Evolutionary conservation across 2,113 vertebrate genomes (phyloP), one percentile per base, ranked within the genome.

Genomic region (Zeus faber): DNA sequence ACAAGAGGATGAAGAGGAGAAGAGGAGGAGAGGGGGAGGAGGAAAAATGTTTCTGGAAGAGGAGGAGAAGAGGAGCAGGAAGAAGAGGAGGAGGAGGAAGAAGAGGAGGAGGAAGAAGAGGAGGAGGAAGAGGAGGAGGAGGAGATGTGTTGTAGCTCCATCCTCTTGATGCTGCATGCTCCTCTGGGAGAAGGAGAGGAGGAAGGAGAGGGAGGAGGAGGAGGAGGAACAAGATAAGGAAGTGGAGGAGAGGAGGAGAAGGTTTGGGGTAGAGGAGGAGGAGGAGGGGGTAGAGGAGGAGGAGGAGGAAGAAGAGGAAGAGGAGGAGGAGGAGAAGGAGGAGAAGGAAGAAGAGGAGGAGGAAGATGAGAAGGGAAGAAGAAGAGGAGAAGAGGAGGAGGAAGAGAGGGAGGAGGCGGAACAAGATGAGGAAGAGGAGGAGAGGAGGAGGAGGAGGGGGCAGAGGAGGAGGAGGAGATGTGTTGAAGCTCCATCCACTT

Each of bases 321-420:
- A 16, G 17, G 9, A 17, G 18, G 39, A 17, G 39, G 16, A n/a
- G 6, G 16, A n/a, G 39, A 33, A 16, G 14, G 16, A 17, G 16
- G 6, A 74, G 53, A 59, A 72, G 65, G 72, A 79, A 55, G 61
- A 65, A 54, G 75, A 66, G 62, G 65, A 59, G 24, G 65, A 21
- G 40, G 20, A 17, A 21, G 18, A 43, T 16, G 18, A 37, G 6
- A 14, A 17, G 27, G 58, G 18, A 48, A 41, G 57, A 23, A 62
- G 14, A 65, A 39, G 48, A 51, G 50, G 10, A 47, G 25, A 64
- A 39, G 67, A 48, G 72, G 53, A 65, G 23, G 61, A 40, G 65
- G 51, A 64, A 49, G 29, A 9, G 78, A 61, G 62, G 48, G 67
- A 50, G 65, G 14, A 51, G 37, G 33, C 3, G 18, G 9, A 20